A percentile compares a stretch with the other conserved stretches of the same genome.
phyloP scores from a whole-genome alignment of 2,113 vertebrate genomes.

The Limanda limanda region DNA sequence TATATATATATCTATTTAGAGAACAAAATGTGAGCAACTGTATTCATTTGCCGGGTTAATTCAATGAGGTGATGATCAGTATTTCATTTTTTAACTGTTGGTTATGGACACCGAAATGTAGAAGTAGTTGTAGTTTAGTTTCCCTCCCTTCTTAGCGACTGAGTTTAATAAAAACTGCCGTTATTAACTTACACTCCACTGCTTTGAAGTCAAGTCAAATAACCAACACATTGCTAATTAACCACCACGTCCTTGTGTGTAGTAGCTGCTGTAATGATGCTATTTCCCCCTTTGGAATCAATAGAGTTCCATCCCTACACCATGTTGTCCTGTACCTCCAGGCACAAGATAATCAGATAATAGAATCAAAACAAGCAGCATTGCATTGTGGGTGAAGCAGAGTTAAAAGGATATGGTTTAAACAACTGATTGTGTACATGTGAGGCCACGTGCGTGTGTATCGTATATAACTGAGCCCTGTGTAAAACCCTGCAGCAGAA shows the following conservation, averaged over 20 bases:
- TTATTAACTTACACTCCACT: neutral
- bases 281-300: slow-evolving; percentile 29
- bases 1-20: no score
- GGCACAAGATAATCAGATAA: slow-evolving; percentile 35
- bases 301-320: slow-evolving; percentile 37
- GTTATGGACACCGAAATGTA: no score
- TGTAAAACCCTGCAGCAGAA: neutral
- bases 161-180: no score
- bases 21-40: no score
- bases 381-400: slow-evolving; percentile 1
- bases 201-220: neutral
- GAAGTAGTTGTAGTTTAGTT: neutral
- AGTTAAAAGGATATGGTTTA: neutral
- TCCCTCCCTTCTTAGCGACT: no score
- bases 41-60: no score
- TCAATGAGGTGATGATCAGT: no score
- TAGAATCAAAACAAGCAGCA: slow-evolving; percentile 1
- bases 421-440: neutral
- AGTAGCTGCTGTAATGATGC: slow-evolving; percentile 6
- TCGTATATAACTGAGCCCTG: neutral
- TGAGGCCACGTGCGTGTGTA: neutral
- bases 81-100: no score
- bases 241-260: neutral
- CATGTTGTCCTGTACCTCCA: neutral
- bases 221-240: slow-evolving; percentile 17